Evolutionary conservation across 2,113 vertebrate genomes (phyloP), one percentile per base, ranked within the genome.

Genomic region (Lamprotornis superbus): DNA sequence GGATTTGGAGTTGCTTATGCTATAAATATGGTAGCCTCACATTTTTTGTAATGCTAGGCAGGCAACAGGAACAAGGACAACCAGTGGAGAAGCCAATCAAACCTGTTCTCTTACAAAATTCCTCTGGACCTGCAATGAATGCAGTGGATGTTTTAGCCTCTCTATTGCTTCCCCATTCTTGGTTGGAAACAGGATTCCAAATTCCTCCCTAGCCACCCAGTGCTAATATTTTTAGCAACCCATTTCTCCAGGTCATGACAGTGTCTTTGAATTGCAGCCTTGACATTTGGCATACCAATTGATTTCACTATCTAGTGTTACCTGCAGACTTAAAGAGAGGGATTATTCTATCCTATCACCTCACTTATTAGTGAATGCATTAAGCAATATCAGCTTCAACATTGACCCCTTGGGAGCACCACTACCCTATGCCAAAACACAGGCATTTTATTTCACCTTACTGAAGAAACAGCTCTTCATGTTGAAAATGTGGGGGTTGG

Each of bases 101-200:
- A 64, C 33, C 27, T 21, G 7, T n/a, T 53, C 39, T 94, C 47
- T n/a, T 79, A 82, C 78, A 95, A 94, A 96, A 92, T 91, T 93
- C 89, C n/a, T 90, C 88, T 70, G 81, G 40, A 91, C 67, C 46
- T 69, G 59, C 53, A 96, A 87, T 3, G 8, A 94, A 57, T 37
- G 8, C 75, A 95, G 60, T 11, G 12, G 9, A 76, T 47, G 35
- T 87, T 94, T 87, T 83, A 76, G 25, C 59, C 25, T 96, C 75
- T 88, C 61, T 74, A 59, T 30, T 52, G 60, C 68, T 90, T 92
- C 55, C 12, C 10, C 23, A 60, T 40, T 83, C 75, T 84, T 35
- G 33, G 74, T 15, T 47, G 42, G n/a, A 74, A 92, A 61, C 50
- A 57, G 53, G 17, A 65, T 46, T 83, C 42, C 30, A 27, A 93